Evolutionary conservation across 2,888 invertebrate genomes (phyloP), one percentile per base, ranked within the genome.

Genomic region (Augiades crinisus): DNA sequence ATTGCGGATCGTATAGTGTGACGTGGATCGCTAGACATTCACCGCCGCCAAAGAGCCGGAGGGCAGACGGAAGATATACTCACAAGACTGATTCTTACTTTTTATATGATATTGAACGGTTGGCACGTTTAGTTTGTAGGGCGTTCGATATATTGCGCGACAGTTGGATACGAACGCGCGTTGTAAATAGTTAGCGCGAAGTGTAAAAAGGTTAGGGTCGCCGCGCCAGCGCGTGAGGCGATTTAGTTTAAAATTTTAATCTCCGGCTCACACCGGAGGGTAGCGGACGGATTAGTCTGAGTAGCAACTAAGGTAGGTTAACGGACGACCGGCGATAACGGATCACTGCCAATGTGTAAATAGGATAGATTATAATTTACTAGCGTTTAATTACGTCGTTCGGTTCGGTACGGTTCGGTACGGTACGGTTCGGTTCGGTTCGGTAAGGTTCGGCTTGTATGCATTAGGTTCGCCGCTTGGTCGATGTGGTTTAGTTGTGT

Each of bases 61-160:
- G 72, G 68, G 77, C 75, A 64, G 74, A 68, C 68, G 72, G 67
- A 70, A 74, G 76, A 76, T 78, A 30, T 75, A 77, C 72, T 75
- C 70, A 85, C 81, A 87, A 88, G 88, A 88, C 88, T 88, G 88
- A 88, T 83, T 75, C 76, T 77, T 72, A 75, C 72, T 75, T 82
- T 85, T 84, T 87, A 82, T 82, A 82, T 76, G 79, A 79, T 81
- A 80, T 81, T 76, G 69, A 50, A 19, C 22, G 41, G 31, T 8
- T 16, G 41, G 49, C 10, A 13, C 24, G 31, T n/a, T 31, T 40
- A 30, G 19, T 3, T 17, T 17, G 17, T 44, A 30, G 41, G n/a
- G 17, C n/a, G 36, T 36, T n/a, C n/a, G n/a, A n/a, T n/a, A n/a
- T n/a, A n/a, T n/a, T n/a, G n/a, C n/a, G n/a, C n/a, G n/a, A 12